Conservation (phyloP, 2,113 vertebrate genomes). For the Brachirus orientalis region DNA sequence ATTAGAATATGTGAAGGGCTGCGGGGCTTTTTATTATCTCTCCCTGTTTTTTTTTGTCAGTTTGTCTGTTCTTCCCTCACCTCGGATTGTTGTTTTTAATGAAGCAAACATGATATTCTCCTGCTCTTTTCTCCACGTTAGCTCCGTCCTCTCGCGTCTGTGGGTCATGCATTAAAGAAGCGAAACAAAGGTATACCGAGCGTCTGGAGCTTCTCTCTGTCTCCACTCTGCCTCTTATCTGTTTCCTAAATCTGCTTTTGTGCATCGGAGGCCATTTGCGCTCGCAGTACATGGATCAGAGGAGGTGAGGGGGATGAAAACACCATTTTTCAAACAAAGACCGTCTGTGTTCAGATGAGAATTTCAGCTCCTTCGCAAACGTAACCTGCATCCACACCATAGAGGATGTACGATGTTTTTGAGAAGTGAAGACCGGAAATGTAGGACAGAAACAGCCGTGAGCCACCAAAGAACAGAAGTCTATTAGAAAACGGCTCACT, state of each 20-base stretch:
- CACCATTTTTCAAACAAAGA: no score
- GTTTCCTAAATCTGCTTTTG: slow-evolving; percentile 28
- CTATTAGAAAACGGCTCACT: no score
- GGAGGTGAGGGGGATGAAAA: no score
- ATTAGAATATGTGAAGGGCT: slow-evolving; percentile 56
- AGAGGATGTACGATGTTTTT: no score
- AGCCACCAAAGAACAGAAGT: no score
- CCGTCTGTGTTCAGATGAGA: no score
- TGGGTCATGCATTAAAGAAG: slow-evolving; percentile 42
- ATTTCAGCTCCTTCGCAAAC: no score
- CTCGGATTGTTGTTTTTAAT: slow-evolving; percentile 48
- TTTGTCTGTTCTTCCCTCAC: slow-evolving; percentile 51
- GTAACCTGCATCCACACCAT: no score
- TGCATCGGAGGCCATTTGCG: not conserved
- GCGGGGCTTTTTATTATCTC: slow-evolving; percentile 51
- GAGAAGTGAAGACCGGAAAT: no score
- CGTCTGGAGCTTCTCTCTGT: slow-evolving; percentile 9
- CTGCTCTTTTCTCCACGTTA: slow-evolving; percentile 45
- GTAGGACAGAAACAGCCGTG: no score
- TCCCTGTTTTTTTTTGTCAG: slow-evolving; percentile 37
- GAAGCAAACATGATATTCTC: slow-evolving; percentile 55
- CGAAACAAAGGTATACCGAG: slow-evolving; percentile 39
- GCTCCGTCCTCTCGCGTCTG: slow-evolving; percentile 35
- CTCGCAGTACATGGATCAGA: no score
- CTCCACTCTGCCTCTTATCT: slow-evolving; percentile 22